These are phyloP conservation scores for Amyelois transitella DNA, from an alignment of 1,140 invertebrate genomes.

Conservation along the genomic window DNA sequence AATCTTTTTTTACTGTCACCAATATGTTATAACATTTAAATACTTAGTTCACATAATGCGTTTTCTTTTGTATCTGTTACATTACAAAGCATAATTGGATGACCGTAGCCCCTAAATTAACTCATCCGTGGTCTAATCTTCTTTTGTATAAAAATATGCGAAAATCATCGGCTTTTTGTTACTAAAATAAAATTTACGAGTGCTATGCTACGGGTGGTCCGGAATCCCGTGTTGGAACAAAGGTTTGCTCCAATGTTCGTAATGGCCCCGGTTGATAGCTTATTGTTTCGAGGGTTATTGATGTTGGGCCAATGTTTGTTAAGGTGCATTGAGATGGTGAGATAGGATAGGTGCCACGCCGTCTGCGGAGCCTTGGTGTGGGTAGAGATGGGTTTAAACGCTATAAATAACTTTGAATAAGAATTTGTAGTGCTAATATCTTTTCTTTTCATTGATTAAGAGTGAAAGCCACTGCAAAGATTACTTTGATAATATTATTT, in stretches of 20 bases:
- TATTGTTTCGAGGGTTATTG: conserved; percentile 2
- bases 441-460: too few relatives aligned
- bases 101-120: conserved; percentile 27
- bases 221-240: conserved; percentile 7
- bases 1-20: too few relatives aligned
- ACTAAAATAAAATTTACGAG: conserved; percentile 29
- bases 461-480: too few relatives aligned
- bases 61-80: too few relatives aligned
- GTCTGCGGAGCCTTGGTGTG: too few relatives aligned
- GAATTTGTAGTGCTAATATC: too few relatives aligned
- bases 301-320: conserved; percentile 6
- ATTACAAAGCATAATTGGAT: too few relatives aligned
- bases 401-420: too few relatives aligned
- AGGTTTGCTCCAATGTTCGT: conserved; percentile 10
- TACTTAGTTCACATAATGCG: too few relatives aligned
- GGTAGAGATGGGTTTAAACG: too few relatives aligned
- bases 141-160: conserved; percentile 20
- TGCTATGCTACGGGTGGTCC: conserved; percentile 19
- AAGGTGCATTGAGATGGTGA: conserved; percentile 6
- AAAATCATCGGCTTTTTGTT: conserved; percentile 21
- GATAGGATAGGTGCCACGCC: conserved; percentile 30
- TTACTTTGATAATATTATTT: too few relatives aligned
- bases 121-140: conserved; percentile 21
- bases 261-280: background rate
- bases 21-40: too few relatives aligned